Evolutionary conservation across 2,888 invertebrate genomes (phyloP).

Genomic region (Tenodera sinensis): DNA sequence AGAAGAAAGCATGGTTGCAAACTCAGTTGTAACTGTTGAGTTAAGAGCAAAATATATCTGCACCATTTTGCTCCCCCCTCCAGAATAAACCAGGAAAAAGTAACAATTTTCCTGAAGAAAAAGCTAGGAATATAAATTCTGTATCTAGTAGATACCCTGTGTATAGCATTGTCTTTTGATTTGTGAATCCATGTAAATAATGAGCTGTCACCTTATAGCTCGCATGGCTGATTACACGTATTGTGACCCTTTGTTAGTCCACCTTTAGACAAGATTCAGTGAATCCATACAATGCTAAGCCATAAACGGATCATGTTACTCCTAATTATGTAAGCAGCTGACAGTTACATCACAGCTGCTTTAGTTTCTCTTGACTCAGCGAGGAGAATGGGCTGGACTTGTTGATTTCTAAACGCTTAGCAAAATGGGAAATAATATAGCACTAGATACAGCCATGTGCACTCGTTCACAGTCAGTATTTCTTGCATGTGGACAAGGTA

Average conservation of each 20-base stretch:
- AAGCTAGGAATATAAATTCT: no score
- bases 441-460: not conserved
- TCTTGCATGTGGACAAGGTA: not conserved
- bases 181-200: no score
- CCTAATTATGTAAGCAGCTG: not conserved
- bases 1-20: no score
- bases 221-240: not conserved
- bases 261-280: not conserved
- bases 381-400: not conserved
- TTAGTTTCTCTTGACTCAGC: not conserved
- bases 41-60: no score
- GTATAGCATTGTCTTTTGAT: no score
- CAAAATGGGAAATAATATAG: not conserved
- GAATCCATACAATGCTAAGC: not conserved
- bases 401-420: not conserved
- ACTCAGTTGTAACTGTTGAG: no score
- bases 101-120: no score
- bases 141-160: no score
- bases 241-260: not conserved
- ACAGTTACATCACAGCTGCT: not conserved
- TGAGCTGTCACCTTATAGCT: no score
- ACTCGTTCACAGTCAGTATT: not conserved
- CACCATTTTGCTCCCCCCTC: no score
- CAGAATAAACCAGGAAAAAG: no score
- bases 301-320: not conserved